Percentiles rank a stretch among this genome's conserved stretches.
Conservation (phyloP, 2,113 vertebrate species). For the Cynopterus brachyotis region DNA sequence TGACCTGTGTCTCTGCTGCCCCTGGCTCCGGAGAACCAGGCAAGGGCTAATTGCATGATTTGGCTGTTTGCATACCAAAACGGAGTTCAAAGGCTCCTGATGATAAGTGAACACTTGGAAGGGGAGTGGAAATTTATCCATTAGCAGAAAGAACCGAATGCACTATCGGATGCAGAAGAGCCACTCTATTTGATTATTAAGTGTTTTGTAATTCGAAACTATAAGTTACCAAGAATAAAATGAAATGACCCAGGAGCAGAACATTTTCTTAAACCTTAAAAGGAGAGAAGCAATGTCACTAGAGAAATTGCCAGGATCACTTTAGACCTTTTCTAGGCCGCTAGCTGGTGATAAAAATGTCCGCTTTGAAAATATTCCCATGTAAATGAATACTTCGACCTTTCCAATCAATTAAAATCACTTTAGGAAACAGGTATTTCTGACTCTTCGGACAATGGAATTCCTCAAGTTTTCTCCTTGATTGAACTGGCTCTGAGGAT, state of each 20-base stretch:
- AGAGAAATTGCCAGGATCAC: not conserved
- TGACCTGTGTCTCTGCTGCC: slow-evolving; percentile 20
- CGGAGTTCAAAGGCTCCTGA: slow-evolving; percentile 22
- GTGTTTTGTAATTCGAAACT: slow-evolving; percentile 51
- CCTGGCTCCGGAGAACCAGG: not conserved
- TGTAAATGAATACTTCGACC: not conserved
- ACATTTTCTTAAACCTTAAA: not conserved
- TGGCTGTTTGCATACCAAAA: slow-evolving; percentile 45
- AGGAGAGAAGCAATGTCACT: not conserved
- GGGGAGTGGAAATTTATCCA: slow-evolving; percentile 32
- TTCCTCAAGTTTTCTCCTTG: not conserved
- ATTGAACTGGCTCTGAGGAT: not conserved
- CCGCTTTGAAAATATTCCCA: not conserved
- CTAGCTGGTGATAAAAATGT: not conserved
- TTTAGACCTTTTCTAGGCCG: not conserved
- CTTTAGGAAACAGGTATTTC: not conserved
- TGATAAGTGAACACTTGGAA: slow-evolving; percentile 46
- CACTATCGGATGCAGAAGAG: not conserved
- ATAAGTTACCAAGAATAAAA: slow-evolving; percentile 54
- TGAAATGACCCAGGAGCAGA: not conserved
- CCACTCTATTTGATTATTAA: slow-evolving; percentile 37
- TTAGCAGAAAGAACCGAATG: slow-evolving; percentile 27
- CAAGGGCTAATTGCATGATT: not conserved
- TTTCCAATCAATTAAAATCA: not conserved
- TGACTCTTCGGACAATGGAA: not conserved